Conservation (phyloP, 2,888 invertebrate species). For the Noctua fimbriata region DNA sequence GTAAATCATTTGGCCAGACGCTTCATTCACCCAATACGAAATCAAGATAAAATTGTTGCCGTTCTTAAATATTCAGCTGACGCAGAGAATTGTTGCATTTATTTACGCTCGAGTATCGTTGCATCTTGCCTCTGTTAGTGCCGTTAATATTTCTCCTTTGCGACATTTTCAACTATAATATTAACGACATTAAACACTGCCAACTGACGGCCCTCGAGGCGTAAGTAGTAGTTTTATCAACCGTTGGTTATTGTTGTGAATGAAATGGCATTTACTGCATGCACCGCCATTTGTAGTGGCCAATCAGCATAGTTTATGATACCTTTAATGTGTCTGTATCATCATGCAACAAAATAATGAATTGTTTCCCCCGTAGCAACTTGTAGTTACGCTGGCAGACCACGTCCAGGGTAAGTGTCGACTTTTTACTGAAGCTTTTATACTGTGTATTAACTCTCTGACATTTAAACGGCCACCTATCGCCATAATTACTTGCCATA, state of each 20-base stretch:
- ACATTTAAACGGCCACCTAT: slow-evolving; percentile 83
- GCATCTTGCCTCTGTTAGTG: slow-evolving; percentile 15
- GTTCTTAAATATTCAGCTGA: slow-evolving; percentile 41
- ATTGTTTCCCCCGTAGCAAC: slow-evolving; percentile 39
- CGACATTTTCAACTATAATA: slow-evolving; percentile 18
- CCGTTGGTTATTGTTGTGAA: slow-evolving; percentile 44
- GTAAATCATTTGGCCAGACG: slow-evolving; percentile 77
- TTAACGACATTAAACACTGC: slow-evolving; percentile 34
- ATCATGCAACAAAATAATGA: slow-evolving; percentile 56
- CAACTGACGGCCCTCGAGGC: slow-evolving; percentile 19
- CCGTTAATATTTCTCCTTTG: slow-evolving; percentile 11
- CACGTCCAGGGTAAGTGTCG: slow-evolving; percentile 68
- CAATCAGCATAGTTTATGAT: slow-evolving; percentile 48
- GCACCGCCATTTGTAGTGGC: slow-evolving; percentile 34
- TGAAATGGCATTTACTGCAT: slow-evolving; percentile 52
- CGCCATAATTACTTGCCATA: slow-evolving; percentile 75
- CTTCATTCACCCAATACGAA: slow-evolving; percentile 62
- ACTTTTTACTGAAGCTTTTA: slow-evolving; percentile 77
- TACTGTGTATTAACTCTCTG: slow-evolving; percentile 78
- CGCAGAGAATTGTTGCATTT: slow-evolving; percentile 43
- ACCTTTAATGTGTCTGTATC: slow-evolving; percentile 40
- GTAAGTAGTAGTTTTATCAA: slow-evolving; percentile 43
- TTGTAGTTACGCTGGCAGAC: slow-evolving; percentile 49
- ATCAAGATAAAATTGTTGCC: slow-evolving; percentile 62
- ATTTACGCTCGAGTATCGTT: slow-evolving; percentile 47